A percentile compares a stretch with the other conserved stretches of the same genome.
These are phyloP conservation scores for Malurus cyaneus DNA, from an alignment of 2,113 vertebrate genomes.

Conservation along the genomic window DNA sequence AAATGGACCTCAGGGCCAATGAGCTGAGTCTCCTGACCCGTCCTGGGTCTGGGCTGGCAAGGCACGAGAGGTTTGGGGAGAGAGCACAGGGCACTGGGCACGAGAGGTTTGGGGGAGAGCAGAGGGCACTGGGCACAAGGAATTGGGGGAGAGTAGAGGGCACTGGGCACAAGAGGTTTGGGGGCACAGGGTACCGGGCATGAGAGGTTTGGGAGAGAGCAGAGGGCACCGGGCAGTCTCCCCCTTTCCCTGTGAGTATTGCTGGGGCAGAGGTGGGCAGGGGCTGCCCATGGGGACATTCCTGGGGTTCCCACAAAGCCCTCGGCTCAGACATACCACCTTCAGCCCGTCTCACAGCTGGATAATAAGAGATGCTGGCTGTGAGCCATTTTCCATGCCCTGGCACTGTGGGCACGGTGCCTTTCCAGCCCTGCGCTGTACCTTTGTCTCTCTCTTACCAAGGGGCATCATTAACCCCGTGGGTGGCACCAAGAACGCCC, in stretches of 20 bases:
- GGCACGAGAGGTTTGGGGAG: neutral
- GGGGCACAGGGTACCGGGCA: no score
- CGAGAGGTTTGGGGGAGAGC: no score
- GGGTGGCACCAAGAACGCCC: conserved; percentile 86
- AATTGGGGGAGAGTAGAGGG: neutral
- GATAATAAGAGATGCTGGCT: neutral
- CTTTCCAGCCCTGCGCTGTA: neutral
- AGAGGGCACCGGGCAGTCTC: neutral
- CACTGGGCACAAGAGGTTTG: no score
- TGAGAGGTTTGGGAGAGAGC: neutral
- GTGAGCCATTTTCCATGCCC: neutral
- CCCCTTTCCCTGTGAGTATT: neutral
- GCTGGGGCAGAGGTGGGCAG: neutral
- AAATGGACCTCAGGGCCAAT: neutral
- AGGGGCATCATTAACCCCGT: conserved; percentile 94
- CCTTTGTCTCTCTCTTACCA: conserved; percentile 57
- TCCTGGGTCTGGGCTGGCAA: neutral
- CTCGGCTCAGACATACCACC: rapidly evolving
- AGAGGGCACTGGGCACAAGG: neutral
- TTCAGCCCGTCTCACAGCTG: neutral
- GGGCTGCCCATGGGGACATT: neutral
- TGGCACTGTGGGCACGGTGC: neutral
- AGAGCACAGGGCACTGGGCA: neutral
- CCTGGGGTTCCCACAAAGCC: neutral
- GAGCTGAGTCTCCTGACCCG: neutral